A percentile compares a stretch with the other conserved stretches of the same genome.
Evolutionary conservation across 2,113 vertebrate species (phyloP).

Genomic region (Felis chaus): DNA sequence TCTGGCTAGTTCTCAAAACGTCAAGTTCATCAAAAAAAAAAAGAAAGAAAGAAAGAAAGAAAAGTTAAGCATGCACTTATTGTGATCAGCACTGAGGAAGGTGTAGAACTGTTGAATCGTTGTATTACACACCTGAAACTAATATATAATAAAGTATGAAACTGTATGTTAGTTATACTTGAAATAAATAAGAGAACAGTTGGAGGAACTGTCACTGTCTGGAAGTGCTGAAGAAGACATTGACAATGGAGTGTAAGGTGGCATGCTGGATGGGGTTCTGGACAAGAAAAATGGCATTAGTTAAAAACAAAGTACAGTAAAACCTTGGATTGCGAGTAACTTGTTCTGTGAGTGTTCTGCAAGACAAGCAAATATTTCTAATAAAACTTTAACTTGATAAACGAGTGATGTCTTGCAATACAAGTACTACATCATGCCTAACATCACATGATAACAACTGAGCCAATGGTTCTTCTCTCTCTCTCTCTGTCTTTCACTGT

Average conservation of each 20-base stretch:
- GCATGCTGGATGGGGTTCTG: background rate
- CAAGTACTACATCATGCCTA: too few species aligned
- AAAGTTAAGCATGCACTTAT: background rate
- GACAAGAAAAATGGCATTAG: background rate
- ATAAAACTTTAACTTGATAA: too few species aligned
- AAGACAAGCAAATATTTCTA: too few species aligned
- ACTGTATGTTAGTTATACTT: background rate
- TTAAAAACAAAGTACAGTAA: too few species aligned
- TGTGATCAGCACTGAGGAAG: background rate
- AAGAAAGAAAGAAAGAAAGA: background rate
- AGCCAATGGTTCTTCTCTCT: too few species aligned
- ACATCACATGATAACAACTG: too few species aligned
- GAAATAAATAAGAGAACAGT: background rate
- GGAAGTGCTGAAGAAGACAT: background rate
- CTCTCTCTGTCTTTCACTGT: too few species aligned
- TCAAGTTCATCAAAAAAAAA: background rate
- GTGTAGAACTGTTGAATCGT: background rate
- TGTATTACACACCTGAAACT: background rate
- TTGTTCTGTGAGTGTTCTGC: too few species aligned
- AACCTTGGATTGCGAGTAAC: too few species aligned
- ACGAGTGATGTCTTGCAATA: too few species aligned
- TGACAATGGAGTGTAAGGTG: background rate
- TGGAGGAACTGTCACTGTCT: background rate
- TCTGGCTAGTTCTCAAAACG: background rate
- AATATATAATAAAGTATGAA: background rate